Percentiles rank a stretch among this genome's conserved stretches.
Evolutionary conservation across 2,797 vertebrate genomes (phyloP).

Genomic region (Natrix natrix): DNA sequence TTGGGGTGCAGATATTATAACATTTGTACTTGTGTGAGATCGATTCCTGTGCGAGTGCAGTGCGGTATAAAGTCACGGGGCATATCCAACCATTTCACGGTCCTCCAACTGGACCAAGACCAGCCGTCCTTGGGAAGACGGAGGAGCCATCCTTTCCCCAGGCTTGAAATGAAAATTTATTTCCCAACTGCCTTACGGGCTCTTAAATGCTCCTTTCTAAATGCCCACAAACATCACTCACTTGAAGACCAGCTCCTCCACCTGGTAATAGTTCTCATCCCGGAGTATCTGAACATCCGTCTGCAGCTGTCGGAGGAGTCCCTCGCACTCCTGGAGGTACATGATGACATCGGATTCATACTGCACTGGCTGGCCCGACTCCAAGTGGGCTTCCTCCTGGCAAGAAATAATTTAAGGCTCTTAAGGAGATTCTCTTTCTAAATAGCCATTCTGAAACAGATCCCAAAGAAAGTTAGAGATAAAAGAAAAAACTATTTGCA

Average conservation of each 20-base stretch:
- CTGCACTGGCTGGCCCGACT: conserved; percentile 84
- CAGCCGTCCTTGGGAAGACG: not conserved
- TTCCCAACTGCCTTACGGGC: rapidly evolving
- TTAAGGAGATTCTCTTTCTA: no score
- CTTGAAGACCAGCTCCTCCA: conserved; percentile 95
- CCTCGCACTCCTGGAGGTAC: conserved; percentile 92
- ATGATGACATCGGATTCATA: conserved; percentile 86
- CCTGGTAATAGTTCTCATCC: conserved; percentile 93
- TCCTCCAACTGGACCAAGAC: not conserved
- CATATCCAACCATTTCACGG: not conserved
- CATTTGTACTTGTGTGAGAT: not conserved
- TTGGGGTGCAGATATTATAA: not conserved
- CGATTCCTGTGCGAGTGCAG: not conserved
- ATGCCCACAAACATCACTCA: conserved; percentile 38
- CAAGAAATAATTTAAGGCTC: conserved; percentile 9
- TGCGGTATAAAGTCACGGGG: not conserved
- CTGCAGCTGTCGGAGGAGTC: conserved; percentile 84
- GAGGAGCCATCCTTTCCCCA: not conserved
- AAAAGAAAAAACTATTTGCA: no score
- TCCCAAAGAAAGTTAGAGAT: no score
- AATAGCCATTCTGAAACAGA: no score
- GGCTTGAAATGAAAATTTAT: not conserved
- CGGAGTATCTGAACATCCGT: conserved; percentile 89
- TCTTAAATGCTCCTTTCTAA: rapidly evolving
- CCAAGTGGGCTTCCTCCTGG: conserved; percentile 89